A percentile compares a stretch with the other conserved stretches of the same genome.
Evolutionary conservation across 2,113 vertebrate genomes (phyloP).

Genomic region (Atlantisia rogersi): DNA sequence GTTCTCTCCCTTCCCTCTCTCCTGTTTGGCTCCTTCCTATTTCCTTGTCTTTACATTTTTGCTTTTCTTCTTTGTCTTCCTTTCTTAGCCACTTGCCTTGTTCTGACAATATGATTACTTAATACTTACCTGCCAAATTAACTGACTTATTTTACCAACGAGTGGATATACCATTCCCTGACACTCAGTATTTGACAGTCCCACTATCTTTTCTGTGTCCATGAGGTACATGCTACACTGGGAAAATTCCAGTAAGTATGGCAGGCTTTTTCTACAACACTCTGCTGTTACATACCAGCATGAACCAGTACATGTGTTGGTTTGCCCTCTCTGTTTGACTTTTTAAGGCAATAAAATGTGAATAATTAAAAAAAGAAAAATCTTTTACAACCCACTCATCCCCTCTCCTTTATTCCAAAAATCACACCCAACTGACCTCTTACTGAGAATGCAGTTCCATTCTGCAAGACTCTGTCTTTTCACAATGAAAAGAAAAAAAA

Average conservation of each 20-base stretch:
- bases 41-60: constrained; percentile 39
- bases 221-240: neutral
- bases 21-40: constrained; percentile 49
- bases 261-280: neutral
- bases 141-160: constrained; percentile 84
- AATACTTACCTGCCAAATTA: constrained; percentile 84
- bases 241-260: constrained; percentile 58
- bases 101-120: constrained; percentile 82
- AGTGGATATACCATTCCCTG: constrained; percentile 73
- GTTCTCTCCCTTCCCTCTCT: neutral
- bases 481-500: constrained; percentile 58
- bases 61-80: constrained; percentile 73
- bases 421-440: constrained; percentile 60
- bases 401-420: constrained; percentile 62
- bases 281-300: neutral
- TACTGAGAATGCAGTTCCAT: constrained; percentile 20
- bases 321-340: constrained; percentile 59
- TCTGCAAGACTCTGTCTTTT: constrained; percentile 39
- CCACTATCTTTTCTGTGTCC: constrained; percentile 68
- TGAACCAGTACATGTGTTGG: constrained; percentile 28
- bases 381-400: constrained; percentile 55
- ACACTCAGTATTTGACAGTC: constrained; percentile 72
- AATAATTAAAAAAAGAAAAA: constrained; percentile 66
- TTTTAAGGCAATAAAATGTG: constrained; percentile 61
- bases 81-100: constrained; percentile 69